Percentiles rank a stretch among this genome's conserved stretches.
Evolutionary conservation across 2,113 vertebrate genomes (phyloP).

Genomic region (Aldabrachelys gigantea): DNA sequence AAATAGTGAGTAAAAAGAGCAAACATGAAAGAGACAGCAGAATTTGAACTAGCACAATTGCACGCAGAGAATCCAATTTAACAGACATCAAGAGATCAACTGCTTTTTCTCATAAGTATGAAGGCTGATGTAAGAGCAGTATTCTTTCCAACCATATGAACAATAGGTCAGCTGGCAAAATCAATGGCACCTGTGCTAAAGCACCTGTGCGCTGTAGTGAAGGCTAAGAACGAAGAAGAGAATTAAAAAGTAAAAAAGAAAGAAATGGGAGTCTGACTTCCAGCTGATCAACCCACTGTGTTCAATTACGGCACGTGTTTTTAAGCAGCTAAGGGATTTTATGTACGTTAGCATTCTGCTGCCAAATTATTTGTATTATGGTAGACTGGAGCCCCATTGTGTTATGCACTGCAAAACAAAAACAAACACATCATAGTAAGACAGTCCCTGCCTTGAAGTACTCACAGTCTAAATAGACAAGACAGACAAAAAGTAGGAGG

Average conservation of each 20-base stretch:
- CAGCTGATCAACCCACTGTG: not conserved
- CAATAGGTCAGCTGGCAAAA: slow-evolving; percentile 34
- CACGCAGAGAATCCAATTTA: not conserved
- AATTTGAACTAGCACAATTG: not conserved
- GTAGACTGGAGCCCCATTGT: rapidly evolving
- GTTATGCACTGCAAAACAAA: not conserved
- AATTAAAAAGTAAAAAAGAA: slow-evolving; percentile 6
- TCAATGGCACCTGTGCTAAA: not conserved
- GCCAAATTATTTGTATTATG: rapidly evolving
- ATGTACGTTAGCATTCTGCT: not conserved
- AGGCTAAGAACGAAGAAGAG: not conserved
- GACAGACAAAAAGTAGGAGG: not conserved
- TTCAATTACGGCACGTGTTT: not conserved
- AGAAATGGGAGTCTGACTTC: not conserved
- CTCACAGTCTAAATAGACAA: rapidly evolving
- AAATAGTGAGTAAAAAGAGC: not conserved
- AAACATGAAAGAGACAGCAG: not conserved
- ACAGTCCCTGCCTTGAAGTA: not conserved
- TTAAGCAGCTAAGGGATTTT: not conserved
- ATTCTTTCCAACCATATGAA: slow-evolving; percentile 11
- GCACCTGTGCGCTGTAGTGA: slow-evolving; percentile 12
- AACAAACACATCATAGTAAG: not conserved
- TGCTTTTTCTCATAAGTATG: not conserved
- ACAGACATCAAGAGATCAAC: not conserved
- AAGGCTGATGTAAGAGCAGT: slow-evolving; percentile 21